Evolutionary conservation across 2,888 invertebrate genomes (phyloP), one percentile per base, ranked within the genome.

Genomic region (Amiota mariae): DNA sequence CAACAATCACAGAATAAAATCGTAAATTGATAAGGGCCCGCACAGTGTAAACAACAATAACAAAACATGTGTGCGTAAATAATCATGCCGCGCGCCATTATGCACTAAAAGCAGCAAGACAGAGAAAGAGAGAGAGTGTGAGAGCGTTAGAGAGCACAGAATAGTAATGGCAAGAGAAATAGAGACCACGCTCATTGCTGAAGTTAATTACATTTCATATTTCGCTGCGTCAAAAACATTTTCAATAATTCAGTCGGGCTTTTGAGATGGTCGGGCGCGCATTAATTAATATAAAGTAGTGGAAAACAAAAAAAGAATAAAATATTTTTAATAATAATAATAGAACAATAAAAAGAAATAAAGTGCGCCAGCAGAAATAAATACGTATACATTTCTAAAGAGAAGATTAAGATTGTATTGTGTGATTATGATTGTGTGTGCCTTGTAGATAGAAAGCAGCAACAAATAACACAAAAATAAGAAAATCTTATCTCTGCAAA

Each of bases 161-260:
- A n/a, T 51, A 36, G 54, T 51, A 59, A 59, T 15, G 18, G 59
- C 10, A 11, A 18, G 15, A 59, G 20, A 59, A 59, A 36, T 36
- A 36, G 36, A 36, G 36, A 36, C 36, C 36, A 6, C 6, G 36
- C 36, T 36, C 36, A 36, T 36, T 36, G 36, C 36, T 51, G 59
- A 59, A 36, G 36, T 36, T 36, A 36, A 59, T 59, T 59, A 20
- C 13, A 13, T 54, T 54, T 54, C 54, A 54, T 46, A 46, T 63
- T 63, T 63, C 63, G 63, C 63, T 63, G 57, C 57, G 57, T 66
- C 15, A 15, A 12, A 46, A 15, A 18, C 24, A 24, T 24, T 66
- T 67, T 54, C 12, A 68, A 68, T 68, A 68, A 68, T 68, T 68
- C 54, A 68, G 18, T 68, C 54, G 47, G n/a, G 15, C 54, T 68